Evolutionary conservation across 2,888 invertebrate genomes (phyloP), one percentile per base, ranked within the genome.

Genomic region (Meteorus colon): DNA sequence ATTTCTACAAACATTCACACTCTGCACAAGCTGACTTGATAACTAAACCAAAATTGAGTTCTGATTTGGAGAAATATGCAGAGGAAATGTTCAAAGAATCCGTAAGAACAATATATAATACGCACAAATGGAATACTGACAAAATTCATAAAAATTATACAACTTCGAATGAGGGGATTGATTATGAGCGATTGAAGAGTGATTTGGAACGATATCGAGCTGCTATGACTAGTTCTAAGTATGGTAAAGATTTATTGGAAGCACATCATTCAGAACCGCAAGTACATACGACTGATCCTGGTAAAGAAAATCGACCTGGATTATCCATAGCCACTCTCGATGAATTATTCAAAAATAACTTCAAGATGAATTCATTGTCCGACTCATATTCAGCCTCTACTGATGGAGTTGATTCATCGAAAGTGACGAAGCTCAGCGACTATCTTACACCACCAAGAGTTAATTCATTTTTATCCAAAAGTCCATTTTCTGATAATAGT

Each of bases 71-170:
- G 34, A 87, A 85, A 6, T 89, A 89, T 75, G 89, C 89, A 0
- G 88, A 89, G 70, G 89, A 89, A 66, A 89, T 89, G 88, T 85
- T 89, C 74, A 88, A 86, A 48, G 89, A 89, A 75, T 89, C 89
- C 1, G 66, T 89, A 66, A 87, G 85, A 77, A 89, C 89, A 0
- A 89, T 89, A 27, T 89, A 89, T 73, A 89, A 86, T 65, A 85
- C 88, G 0, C 89, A 89, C n/a, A 88, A 89, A 65, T 89, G 89
- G 89, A 89, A 89, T 78, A 87, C 84, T 62, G 89, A 89, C 62
- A 76, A 83, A 0, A 84, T 80, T 55, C 71, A 79, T 0, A 82
- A 81, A 0, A 84, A 84, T 66, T 81, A 55, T 8, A 55, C 84
- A 8, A 87, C 83, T 24, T 69, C 82, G 0, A 70, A 82, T 1